These are phyloP conservation scores for Sebastes taczanowskii DNA, from an alignment of 2,797 vertebrate species.

Conservation along the genomic window DNA sequence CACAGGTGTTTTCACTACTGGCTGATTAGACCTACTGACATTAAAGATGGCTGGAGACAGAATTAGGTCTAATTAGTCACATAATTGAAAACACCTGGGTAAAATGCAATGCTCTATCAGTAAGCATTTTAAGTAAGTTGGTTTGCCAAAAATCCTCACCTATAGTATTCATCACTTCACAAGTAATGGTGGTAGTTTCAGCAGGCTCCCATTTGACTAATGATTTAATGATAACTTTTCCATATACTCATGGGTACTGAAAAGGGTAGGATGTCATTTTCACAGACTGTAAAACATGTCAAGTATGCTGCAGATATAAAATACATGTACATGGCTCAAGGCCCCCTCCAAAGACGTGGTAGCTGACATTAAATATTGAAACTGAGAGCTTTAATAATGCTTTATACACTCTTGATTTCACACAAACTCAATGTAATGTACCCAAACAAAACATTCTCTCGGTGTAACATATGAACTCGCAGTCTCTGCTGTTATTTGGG, in stretches of 20 bases:
- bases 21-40: too few relatives aligned
- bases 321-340: conserved; percentile 6
- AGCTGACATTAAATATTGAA: conserved; percentile 36
- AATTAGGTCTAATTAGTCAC: neutral
- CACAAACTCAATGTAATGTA: neutral
- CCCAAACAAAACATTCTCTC: neutral
- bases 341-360: neutral
- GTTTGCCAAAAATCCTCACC: neutral
- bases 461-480: neutral
- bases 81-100: too few relatives aligned
- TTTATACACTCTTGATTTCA: conserved; percentile 1
- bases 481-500: neutral
- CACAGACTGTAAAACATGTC: conserved; percentile 25
- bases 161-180: neutral
- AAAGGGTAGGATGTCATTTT: conserved; percentile 24
- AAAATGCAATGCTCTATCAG: neutral
- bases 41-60: fast-evolving
- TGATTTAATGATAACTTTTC: neutral
- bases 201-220: neutral
- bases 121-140: neutral
- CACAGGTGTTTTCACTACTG: too few relatives aligned
- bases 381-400: conserved; percentile 18
- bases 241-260: neutral
- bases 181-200: neutral
- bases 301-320: conserved; percentile 17